These are phyloP conservation scores for Nothura maculosa DNA, from an alignment of 2,797 vertebrate genomes.

Conservation along the genomic window DNA sequence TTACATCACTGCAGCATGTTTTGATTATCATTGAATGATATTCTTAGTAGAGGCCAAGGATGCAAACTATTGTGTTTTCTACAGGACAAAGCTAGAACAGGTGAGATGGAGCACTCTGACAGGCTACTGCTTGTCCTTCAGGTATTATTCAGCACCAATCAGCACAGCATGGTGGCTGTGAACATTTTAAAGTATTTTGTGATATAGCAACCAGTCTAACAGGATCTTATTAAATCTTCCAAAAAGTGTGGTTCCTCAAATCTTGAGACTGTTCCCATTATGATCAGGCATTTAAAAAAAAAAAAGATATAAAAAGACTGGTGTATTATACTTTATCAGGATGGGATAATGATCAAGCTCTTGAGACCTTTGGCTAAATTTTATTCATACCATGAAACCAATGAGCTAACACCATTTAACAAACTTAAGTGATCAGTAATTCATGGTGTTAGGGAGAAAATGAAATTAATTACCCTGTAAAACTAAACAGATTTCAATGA, in stretches of 20 bases:
- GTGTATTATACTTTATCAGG: background rate
- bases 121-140: background rate
- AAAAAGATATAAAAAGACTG: background rate
- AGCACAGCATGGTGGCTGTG: background rate
- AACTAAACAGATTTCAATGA: background rate
- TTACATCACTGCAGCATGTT: background rate
- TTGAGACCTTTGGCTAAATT: background rate
- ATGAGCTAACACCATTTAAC: background rate
- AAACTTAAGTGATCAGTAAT: background rate
- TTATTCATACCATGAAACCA: background rate
- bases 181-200: background rate
- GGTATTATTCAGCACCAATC: background rate
- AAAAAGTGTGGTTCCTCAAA: background rate
- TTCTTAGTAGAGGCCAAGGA: background rate
- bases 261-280: background rate
- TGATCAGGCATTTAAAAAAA: background rate
- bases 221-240: background rate
- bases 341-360: background rate
- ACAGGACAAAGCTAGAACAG: background rate
- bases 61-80: background rate
- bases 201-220: background rate
- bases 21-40: background rate
- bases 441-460: background rate
- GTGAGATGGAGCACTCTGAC: background rate
- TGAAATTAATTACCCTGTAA: background rate